A percentile compares a stretch with the other conserved stretches of the same genome.
phyloP scores from a whole-genome alignment of 2,113 vertebrate species.

The Pseudorectes ferrugineus region DNA sequence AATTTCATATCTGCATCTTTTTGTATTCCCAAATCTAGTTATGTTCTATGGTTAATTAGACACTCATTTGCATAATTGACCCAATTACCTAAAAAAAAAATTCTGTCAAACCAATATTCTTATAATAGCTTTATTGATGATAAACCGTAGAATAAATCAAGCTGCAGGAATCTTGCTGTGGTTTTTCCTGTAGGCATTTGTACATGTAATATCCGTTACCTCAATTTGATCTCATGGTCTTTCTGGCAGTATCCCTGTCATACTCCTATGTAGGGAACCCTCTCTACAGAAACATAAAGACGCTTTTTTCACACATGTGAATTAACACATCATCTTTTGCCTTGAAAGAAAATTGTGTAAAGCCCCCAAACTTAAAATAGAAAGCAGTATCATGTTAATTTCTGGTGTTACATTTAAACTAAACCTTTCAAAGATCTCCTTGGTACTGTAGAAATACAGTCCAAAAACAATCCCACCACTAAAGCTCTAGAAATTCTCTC shows the following conservation, averaged over 20 bases:
- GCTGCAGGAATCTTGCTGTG: neutral
- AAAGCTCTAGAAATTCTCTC: neutral
- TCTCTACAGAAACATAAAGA: neutral
- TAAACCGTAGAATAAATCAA: neutral
- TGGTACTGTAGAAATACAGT: neutral
- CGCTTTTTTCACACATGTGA: neutral
- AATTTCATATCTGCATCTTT: neutral
- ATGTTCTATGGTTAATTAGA: neutral
- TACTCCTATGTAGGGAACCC: accelerated
- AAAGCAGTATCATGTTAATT: neutral
- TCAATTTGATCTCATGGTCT: neutral
- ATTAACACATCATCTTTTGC: neutral
- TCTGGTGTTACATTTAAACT: neutral
- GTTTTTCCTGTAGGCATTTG: neutral
- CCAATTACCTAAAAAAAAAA: neutral
- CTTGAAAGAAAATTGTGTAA: neutral
- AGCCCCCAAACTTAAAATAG: neutral
- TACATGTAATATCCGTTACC: neutral
- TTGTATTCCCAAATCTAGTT: slow-evolving; percentile 5
- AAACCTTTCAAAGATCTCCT: neutral
- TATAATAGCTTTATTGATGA: neutral
- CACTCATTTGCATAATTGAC: neutral
- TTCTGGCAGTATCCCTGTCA: neutral
- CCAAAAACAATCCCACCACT: neutral
- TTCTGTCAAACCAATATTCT: neutral